Evolutionary conservation across 2,113 vertebrate species (phyloP).

Genomic region (Labeo rohita): DNA sequence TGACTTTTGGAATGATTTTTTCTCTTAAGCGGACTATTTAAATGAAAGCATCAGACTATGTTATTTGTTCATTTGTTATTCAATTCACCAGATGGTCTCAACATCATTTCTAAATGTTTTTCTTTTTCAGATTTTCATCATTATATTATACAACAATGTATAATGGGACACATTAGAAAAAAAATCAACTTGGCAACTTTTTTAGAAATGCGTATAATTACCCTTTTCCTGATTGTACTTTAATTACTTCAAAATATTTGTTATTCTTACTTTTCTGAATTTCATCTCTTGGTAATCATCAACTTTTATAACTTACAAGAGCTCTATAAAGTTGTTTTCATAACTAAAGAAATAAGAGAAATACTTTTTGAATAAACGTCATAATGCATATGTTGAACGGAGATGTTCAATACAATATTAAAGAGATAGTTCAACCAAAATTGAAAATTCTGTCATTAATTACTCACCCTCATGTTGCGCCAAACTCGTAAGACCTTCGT

Average conservation of each 20-base stretch:
- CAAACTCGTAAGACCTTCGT: no score
- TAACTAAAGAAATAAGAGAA: neutral
- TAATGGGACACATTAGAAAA: neutral
- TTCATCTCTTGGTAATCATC: neutral
- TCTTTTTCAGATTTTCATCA: neutral
- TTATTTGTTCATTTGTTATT: neutral
- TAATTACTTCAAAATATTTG: slow-evolving; percentile 2
- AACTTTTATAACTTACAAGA: neutral
- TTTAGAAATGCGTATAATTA: neutral
- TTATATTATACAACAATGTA: neutral
- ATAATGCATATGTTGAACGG: neutral
- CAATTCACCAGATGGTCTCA: neutral
- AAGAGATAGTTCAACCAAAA: no score
- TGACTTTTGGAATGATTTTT: neutral
- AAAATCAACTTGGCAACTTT: neutral
- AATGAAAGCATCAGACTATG: neutral
- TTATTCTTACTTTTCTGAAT: neutral
- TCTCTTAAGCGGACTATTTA: neutral
- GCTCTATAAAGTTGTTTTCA: neutral
- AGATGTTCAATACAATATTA: neutral
- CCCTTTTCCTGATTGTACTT: neutral
- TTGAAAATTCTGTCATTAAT: no score
- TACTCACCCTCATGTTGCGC: no score
- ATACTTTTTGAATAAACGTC: neutral
- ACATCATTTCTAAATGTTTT: neutral